Conservation (phyloP, 2,797 vertebrate species). For the Dallia pectoralis region DNA sequence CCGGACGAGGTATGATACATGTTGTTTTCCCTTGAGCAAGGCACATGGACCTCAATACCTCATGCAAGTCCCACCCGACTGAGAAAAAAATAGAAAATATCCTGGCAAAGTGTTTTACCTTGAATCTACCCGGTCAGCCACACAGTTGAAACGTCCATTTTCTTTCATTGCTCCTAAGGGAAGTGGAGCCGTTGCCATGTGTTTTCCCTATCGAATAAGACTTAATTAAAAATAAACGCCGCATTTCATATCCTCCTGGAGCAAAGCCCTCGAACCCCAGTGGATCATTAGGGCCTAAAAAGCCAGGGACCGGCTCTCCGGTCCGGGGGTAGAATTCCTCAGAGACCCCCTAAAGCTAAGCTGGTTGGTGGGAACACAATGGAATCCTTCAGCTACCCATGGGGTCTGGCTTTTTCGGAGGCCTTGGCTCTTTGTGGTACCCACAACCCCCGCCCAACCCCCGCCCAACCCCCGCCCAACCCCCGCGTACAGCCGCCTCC, state of each 20-base stretch:
- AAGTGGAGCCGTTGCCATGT: constrained; percentile 4
- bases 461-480: neutral
- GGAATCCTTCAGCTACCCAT: constrained; percentile 66
- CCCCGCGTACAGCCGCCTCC: neutral
- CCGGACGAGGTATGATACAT: too few relatives aligned
- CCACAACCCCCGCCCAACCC: constrained; percentile 16
- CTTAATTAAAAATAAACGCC: constrained; percentile 47
- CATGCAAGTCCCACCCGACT: too few relatives aligned
- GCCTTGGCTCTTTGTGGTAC: constrained; percentile 35
- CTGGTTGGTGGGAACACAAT: constrained; percentile 65
- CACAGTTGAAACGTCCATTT: neutral
- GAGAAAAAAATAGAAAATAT: too few relatives aligned
- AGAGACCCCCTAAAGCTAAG: constrained; percentile 63
- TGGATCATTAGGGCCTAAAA: constrained; percentile 45
- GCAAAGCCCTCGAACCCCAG: constrained; percentile 36
- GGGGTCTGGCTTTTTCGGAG: constrained; percentile 57
- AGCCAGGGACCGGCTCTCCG: constrained; percentile 49
- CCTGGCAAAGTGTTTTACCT: too few relatives aligned
- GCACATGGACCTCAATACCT: too few relatives aligned
- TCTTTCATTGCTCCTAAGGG: neutral
- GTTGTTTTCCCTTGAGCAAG: too few relatives aligned
- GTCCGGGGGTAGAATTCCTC: constrained; percentile 58
- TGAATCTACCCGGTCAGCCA: too few relatives aligned
- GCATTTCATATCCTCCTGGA: constrained; percentile 48
- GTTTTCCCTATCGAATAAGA: constrained; percentile 34